Conservation (phyloP, 2,797 vertebrate genomes). For the Ambastaia sidthimunki region DNA sequence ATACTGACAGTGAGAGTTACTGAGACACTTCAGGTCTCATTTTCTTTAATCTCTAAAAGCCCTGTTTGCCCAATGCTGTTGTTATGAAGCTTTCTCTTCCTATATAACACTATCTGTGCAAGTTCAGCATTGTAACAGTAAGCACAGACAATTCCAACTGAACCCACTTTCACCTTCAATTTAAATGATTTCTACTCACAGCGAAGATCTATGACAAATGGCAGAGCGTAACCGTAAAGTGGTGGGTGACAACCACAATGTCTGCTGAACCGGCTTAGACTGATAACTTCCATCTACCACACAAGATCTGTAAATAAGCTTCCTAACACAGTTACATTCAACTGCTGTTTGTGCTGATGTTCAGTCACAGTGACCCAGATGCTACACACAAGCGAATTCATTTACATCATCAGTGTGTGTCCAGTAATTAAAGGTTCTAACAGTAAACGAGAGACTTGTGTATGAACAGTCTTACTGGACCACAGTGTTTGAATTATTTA, state of each 20-base stretch:
- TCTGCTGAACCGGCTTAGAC: constrained; percentile 76
- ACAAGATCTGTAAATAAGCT: constrained; percentile 59
- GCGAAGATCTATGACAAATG: too few relatives aligned
- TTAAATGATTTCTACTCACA: not conserved
- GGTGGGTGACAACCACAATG: constrained; percentile 60
- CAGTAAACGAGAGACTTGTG: too few relatives aligned
- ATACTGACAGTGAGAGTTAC: constrained; percentile 40
- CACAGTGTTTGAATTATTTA: too few relatives aligned
- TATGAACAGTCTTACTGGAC: too few relatives aligned
- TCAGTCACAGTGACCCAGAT: not conserved
- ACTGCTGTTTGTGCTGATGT: constrained; percentile 25
- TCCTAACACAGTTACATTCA: constrained; percentile 9
- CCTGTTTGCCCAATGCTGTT: not conserved
- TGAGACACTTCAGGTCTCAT: not conserved
- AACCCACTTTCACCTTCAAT: not conserved
- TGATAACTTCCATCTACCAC: constrained; percentile 71
- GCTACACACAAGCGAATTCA: constrained; percentile 18
- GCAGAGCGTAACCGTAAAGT: too few relatives aligned
- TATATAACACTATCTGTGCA: not conserved
- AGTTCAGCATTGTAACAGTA: not conserved
- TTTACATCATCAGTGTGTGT: not conserved
- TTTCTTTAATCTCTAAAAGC: constrained; percentile 22
- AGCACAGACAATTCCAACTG: too few relatives aligned
- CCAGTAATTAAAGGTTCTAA: not conserved
- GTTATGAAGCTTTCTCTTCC: not conserved